A percentile compares a stretch with the other conserved stretches of the same genome.
phyloP scores from a whole-genome alignment of 1,140 invertebrate genomes.

The Drosophila mojavensis region DNA sequence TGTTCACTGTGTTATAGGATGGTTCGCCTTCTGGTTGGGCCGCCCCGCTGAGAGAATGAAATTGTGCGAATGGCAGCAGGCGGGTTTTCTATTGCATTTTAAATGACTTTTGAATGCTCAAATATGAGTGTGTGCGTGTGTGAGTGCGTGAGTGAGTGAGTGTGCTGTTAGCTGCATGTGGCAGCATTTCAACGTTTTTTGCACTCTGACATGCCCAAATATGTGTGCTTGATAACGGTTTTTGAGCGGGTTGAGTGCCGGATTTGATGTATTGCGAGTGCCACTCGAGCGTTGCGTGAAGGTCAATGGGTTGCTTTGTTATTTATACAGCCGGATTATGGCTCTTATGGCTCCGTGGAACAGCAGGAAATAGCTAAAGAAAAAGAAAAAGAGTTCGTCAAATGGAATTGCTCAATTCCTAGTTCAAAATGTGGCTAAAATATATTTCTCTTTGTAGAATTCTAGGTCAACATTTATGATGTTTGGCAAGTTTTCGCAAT shows the following conservation, averaged over 20 bases:
- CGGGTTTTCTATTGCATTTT: conserved; percentile 65
- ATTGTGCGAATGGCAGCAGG: conserved; percentile 44
- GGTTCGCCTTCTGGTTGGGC: conserved; percentile 11
- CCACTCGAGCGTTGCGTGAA: conserved; percentile 25
- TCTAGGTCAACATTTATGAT: background rate
- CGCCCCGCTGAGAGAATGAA: conserved; percentile 59
- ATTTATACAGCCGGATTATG: conserved; percentile 14
- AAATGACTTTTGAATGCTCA: conserved; percentile 53
- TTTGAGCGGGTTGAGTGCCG: conserved; percentile 26
- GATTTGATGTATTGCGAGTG: conserved; percentile 37
- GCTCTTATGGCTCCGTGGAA: conserved; percentile 14
- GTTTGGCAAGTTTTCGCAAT: too few species aligned
- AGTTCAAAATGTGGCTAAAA: background rate
- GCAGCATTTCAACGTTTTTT: conserved; percentile 29
- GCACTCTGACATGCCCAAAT: conserved; percentile 37
- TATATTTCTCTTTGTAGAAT: background rate
- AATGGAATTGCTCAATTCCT: background rate
- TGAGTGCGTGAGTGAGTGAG: conserved; percentile 28
- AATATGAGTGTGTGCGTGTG: conserved; percentile 31
- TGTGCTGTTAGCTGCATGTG: conserved; percentile 45
- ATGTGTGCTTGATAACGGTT: conserved; percentile 38
- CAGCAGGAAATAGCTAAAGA: conserved; percentile 8
- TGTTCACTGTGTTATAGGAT: background rate
- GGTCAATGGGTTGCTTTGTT: conserved; percentile 40
- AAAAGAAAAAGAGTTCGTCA: conserved; percentile 9